Base-by-base conservation (phyloP, 2,797 vertebrate species). In the Acanthurus lineatus region DNA sequence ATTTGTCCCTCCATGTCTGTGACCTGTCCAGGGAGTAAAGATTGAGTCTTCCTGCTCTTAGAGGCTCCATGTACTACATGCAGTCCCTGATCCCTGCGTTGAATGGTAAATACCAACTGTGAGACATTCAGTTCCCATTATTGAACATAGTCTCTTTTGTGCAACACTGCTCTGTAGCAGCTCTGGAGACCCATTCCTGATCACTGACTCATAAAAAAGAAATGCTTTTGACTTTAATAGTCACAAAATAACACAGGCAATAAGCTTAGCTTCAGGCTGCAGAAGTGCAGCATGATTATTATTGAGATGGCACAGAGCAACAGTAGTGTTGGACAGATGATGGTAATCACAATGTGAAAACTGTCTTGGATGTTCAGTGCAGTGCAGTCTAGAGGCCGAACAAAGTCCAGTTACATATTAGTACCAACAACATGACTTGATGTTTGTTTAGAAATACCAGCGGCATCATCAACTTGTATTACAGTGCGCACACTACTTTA, bases 201-300 rank as follows among this genome's bases (percentile, higher is more conserved):
- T 87, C 73, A 75, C 77, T 84, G 91, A 93, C 85, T 92, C 88
- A 89, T 80, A 66, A 70, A 69, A 83, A 84, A 81, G 53, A 87
- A 85, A 88, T 11, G 68, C 77, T 77, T 86, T 70, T 83, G 69
- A 89, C 86, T 86, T 90, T 73, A 88, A 86, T 74, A 78, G 74
- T 79, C 79, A n/a, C 69, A 47, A 86, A 63, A 63, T 40, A 79
- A 82, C 79, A 82, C 83, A 61, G 53, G 74, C 51, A 74, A 78
- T 78, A 85, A 86, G 82, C 76, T 9, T 14, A 79, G 77, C 85
- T 79, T 45, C 77, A 67, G 71, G 84, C 76, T 76, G 77, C 78
- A 67, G 69, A 74, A 76, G 72, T 62, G 79, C 86, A 81, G 82
- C 74, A 54, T 1, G 19, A 80, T 81, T 77, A 77, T 81, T 82